A percentile compares a stretch with the other conserved stretches of the same genome.
Conservation (phyloP, 2,113 vertebrate species). For the Heterochromis multidens region DNA sequence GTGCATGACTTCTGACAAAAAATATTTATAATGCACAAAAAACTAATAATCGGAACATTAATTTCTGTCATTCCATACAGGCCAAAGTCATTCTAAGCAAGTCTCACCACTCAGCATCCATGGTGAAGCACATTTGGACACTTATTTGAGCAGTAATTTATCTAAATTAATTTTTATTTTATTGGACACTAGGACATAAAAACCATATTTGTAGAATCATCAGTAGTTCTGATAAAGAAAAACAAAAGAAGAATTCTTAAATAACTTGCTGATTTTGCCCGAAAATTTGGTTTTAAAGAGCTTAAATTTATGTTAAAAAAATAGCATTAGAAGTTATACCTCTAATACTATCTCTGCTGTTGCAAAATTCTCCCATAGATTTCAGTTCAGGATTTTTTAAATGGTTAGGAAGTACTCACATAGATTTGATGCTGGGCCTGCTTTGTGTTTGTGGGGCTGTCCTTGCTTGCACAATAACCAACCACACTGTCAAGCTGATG, state of each 20-base stretch:
- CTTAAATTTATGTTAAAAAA: not conserved
- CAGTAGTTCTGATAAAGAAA: not conserved
- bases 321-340: not conserved
- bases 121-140: too few relatives aligned
- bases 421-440: not conserved
- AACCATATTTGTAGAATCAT: not conserved
- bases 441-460: too few relatives aligned
- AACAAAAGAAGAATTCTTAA: not conserved
- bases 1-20: not conserved
- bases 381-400: not conserved
- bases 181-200: not conserved
- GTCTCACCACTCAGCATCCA: not conserved
- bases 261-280: not conserved
- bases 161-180: not conserved
- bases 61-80: not conserved
- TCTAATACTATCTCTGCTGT: not conserved
- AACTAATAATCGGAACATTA: not conserved
- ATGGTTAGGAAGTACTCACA: not conserved
- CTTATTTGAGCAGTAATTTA: too few relatives aligned
- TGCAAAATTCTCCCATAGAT: not conserved
- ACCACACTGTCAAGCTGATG: not conserved
- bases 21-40: not conserved
- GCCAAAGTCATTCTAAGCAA: not conserved
- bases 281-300: not conserved
- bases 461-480: not conserved